Conservation (phyloP, 2,888 invertebrate species). For the Seira sanloemensis region DNA sequence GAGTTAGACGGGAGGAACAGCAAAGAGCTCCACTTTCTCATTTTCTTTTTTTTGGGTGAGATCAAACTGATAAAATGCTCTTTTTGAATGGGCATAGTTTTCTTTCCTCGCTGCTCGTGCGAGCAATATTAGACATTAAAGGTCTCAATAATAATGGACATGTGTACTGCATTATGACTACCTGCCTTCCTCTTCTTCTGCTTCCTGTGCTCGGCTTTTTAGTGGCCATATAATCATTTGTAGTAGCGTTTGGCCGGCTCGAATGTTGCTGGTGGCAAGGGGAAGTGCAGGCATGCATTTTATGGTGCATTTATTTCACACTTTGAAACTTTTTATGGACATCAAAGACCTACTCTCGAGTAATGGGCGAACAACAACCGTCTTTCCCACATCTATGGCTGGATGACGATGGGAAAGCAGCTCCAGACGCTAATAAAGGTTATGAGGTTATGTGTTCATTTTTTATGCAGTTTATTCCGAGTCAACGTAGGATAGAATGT, state of each 20-base stretch:
- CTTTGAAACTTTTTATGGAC: constrained; percentile 53
- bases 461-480: constrained; percentile 8
- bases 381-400: constrained; percentile 21
- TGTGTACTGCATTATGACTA: neutral
- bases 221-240: neutral
- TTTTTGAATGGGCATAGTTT: too few relatives aligned
- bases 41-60: too few relatives aligned
- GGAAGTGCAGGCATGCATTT: constrained; percentile 47
- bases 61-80: neutral
- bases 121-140: too few relatives aligned
- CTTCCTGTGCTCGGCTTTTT: neutral
- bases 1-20: neutral
- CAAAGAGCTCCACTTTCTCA: neutral
- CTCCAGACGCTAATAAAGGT: constrained; percentile 26
- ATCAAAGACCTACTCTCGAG: constrained; percentile 43
- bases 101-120: too few relatives aligned
- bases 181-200: neutral
- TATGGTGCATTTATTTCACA: constrained; percentile 60
- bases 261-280: constrained; percentile 4
- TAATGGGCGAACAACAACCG: constrained; percentile 45
- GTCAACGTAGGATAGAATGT: neutral
- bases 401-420: constrained; percentile 32
- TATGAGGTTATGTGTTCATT: constrained; percentile 16
- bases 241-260: neutral
- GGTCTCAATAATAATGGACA: neutral